Conservation (phyloP, 1,140 invertebrate genomes). For the Vollenhovia emeryi region DNA sequence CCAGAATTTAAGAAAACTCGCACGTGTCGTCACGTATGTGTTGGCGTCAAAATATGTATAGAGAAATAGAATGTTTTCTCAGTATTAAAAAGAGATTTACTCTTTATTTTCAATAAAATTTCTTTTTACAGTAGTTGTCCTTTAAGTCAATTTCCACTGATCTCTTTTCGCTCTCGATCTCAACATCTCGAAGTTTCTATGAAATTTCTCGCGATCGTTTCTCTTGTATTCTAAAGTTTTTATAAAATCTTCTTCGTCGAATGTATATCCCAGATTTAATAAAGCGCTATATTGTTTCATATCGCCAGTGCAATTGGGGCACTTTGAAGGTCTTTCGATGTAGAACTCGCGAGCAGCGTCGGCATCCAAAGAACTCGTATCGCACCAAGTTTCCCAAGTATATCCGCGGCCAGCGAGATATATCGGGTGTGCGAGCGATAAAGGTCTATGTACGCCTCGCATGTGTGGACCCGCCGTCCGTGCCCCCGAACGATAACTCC, state of each 20-base stretch:
- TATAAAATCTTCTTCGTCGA: neutral
- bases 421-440: constrained; percentile 68
- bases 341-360: neutral
- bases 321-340: constrained; percentile 1
- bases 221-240: neutral
- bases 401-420: constrained; percentile 57
- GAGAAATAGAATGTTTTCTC: neutral
- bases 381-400: constrained; percentile 62
- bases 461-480: constrained; percentile 64
- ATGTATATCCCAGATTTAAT: neutral
- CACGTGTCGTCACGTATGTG: neutral
- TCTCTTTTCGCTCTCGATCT: neutral
- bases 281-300: neutral
- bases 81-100: neutral
- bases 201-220: neutral
- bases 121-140: neutral
- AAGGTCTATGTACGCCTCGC: constrained; percentile 50
- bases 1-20: neutral
- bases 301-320: neutral
- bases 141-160: neutral
- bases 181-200: neutral
- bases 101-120: neutral
- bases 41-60: neutral
- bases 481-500: constrained; percentile 76
- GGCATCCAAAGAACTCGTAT: constrained; percentile 24